Conservation (phyloP, 64 coral and sea anemone species). For the Astreopora myriophthalma region DNA sequence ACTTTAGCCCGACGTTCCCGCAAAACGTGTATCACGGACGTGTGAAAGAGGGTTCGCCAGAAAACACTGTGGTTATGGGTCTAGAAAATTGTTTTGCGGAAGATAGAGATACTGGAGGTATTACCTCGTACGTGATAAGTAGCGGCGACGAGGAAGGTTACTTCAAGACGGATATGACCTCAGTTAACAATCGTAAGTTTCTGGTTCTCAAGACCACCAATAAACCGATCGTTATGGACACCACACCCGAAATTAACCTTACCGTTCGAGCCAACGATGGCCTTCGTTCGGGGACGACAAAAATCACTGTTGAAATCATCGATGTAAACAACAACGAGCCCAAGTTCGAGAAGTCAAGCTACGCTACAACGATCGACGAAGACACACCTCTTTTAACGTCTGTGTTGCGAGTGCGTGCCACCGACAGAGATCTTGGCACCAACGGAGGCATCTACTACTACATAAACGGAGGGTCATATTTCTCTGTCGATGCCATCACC, state of each 20-base stretch:
- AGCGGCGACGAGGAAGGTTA: constrained; percentile 89
- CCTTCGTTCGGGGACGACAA: constrained; percentile 51
- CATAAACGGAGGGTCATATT: constrained; percentile 21
- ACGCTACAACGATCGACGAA: constrained; percentile 36
- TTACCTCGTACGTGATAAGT: constrained; percentile 55
- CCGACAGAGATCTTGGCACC: constrained; percentile 70
- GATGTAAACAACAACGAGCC: constrained; percentile 77
- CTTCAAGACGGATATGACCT: constrained; percentile 43
- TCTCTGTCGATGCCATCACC: constrained; percentile 84
- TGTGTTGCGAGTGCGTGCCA: constrained; percentile 69
- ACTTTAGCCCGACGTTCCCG: constrained; percentile 84
- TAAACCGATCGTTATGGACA: constrained; percentile 56
- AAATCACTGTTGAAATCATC: constrained; percentile 54
- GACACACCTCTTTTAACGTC: constrained; percentile 48
- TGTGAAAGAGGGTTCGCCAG: constrained; percentile 58
- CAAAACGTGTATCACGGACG: constrained; percentile 58
- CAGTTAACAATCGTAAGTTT: constrained; percentile 51
- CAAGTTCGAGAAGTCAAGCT: constrained; percentile 11
- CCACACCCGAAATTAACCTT: constrained; percentile 64
- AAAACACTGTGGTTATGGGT: constrained; percentile 71
- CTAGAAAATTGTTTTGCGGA: constrained; percentile 81
- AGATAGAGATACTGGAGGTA: constrained; percentile 70
- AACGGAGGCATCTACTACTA: constrained; percentile 87
- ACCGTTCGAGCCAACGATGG: constrained; percentile 67
- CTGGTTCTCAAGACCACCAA: constrained; percentile 78